These are phyloP conservation scores for Euschistus heros DNA, from an alignment of 1,140 invertebrate species.

Conservation along the genomic window DNA sequence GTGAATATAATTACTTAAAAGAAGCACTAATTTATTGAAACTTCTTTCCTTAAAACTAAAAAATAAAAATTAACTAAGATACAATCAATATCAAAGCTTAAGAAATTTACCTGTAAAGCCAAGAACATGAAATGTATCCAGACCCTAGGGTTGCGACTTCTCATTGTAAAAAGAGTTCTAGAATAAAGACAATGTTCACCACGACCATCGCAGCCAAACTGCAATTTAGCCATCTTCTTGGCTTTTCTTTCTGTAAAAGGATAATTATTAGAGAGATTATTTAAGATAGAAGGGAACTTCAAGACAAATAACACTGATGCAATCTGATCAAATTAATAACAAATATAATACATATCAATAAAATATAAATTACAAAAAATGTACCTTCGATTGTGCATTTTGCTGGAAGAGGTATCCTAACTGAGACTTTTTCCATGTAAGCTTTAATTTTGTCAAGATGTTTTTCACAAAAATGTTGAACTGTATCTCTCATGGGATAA, in stretches of 20 bases:
- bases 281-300: slow-evolving; percentile 2
- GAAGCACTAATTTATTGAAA: no score
- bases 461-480: slow-evolving; percentile 90
- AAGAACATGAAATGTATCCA: slow-evolving; percentile 96
- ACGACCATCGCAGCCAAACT: slow-evolving; percentile 78
- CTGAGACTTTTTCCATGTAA: slow-evolving; percentile 78
- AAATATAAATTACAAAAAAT: slow-evolving; percentile 10
- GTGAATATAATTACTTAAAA: no score
- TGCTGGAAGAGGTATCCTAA: slow-evolving; percentile 74
- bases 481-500: slow-evolving; percentile 76
- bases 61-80: neutral
- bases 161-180: slow-evolving; percentile 71
- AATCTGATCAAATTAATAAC: neutral
- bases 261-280: neutral
- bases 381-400: slow-evolving; percentile 84
- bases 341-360: neutral
- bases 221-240: slow-evolving; percentile 74
- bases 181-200: slow-evolving; percentile 83
- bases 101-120: slow-evolving; percentile 56
- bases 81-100: slow-evolving; percentile 3
- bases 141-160: slow-evolving; percentile 72
- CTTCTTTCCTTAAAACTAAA: no score
- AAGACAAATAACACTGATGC: neutral
- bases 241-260: slow-evolving; percentile 57
- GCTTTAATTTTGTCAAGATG: slow-evolving; percentile 81